Conservation (phyloP, 2,113 vertebrate genomes). For the Oncorhynchus tshawytscha region DNA sequence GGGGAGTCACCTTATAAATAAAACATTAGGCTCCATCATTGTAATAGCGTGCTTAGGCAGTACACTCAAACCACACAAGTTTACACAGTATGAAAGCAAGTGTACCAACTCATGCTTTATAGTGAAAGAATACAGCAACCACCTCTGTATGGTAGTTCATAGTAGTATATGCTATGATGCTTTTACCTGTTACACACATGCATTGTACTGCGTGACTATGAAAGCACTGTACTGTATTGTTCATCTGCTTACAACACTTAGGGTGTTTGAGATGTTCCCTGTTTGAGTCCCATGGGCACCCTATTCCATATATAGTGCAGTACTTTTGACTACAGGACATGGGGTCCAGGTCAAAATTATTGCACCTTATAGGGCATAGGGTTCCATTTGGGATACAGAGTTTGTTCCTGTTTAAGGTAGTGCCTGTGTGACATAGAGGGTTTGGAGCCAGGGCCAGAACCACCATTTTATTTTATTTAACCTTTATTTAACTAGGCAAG, state of each 20-base stretch:
- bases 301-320: background rate
- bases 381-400: background rate
- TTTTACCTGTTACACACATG: constrained; percentile 9
- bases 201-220: constrained; percentile 12
- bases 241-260: background rate
- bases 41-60: background rate
- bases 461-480: too few relatives aligned
- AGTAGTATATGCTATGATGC: constrained; percentile 38
- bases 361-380: background rate
- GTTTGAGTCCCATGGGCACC: background rate
- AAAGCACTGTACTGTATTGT: constrained; percentile 7
- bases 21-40: background rate
- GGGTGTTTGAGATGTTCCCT: background rate
- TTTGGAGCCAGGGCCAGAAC: background rate
- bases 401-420: background rate
- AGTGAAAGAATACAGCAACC: background rate
- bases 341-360: background rate
- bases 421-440: background rate
- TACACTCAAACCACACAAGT: background rate
- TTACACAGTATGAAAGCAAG: background rate
- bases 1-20: background rate
- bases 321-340: background rate
- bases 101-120: background rate
- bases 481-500: too few relatives aligned
- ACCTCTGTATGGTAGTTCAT: constrained; percentile 26